Percentiles rank a stretch among this genome's conserved stretches.
phyloP scores from a whole-genome alignment of 2,888 invertebrate genomes.

The Cylloceria caligata region DNA sequence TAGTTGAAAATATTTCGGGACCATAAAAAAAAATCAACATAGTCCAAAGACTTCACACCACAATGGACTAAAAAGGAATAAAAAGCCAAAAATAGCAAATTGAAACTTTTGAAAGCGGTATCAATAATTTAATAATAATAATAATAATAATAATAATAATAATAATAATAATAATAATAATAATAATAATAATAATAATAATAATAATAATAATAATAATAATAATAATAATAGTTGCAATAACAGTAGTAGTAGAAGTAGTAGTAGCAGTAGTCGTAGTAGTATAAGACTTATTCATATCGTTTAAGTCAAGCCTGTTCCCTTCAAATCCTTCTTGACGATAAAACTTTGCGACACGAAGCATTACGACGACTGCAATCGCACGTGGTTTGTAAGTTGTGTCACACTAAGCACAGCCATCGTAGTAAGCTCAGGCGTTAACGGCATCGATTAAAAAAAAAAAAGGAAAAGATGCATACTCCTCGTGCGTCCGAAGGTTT shows the following conservation, averaged over 20 bases:
- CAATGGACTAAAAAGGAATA: too few species aligned
- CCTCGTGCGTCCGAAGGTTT: constrained; percentile 71
- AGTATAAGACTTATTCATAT: background rate
- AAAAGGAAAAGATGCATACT: constrained; percentile 14
- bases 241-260: too few species aligned
- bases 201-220: background rate
- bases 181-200: too few species aligned
- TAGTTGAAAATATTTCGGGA: too few species aligned
- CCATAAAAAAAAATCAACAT: too few species aligned
- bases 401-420: constrained; percentile 42
- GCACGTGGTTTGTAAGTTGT: constrained; percentile 46
- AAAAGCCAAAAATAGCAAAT: too few species aligned
- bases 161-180: too few species aligned
- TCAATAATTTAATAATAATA: too few species aligned
- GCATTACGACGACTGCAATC: constrained; percentile 38
- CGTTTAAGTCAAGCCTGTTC: background rate
- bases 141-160: too few species aligned
- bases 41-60: too few species aligned
- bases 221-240: background rate
- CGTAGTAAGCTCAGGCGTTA: constrained; percentile 36
- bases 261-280: too few species aligned
- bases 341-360: constrained; percentile 35
- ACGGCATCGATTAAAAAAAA: constrained; percentile 74
- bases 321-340: constrained; percentile 15
- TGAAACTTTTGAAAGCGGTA: too few species aligned